phyloP scores from a whole-genome alignment of 2,797 vertebrate genomes.

The Microtus agrestis region DNA sequence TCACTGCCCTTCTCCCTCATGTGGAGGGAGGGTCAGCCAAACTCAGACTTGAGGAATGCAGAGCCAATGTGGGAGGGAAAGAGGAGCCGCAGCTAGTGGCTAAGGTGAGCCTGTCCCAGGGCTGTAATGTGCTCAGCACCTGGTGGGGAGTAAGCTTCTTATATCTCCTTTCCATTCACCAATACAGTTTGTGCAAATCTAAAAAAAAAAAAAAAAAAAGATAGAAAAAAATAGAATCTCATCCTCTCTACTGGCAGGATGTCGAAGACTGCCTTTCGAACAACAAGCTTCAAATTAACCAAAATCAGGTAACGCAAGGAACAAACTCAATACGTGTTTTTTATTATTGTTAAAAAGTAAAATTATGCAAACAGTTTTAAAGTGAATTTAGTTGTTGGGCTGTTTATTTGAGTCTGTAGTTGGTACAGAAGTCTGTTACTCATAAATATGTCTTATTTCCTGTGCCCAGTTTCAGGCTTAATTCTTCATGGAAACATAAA shows the following conservation, averaged over 20 bases:
- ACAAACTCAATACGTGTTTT: background rate
- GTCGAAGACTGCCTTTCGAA: background rate
- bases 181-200: background rate
- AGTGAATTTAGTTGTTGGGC: background rate
- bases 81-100: background rate
- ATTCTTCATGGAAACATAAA: background rate
- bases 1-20: too few species aligned
- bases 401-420: background rate
- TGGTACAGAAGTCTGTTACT: background rate
- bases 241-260: background rate
- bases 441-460: background rate
- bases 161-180: rapidly evolving
- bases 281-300: background rate
- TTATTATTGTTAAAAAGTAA: background rate
- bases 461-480: background rate
- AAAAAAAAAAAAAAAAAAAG: too few species aligned
- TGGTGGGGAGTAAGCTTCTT: background rate
- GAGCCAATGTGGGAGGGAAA: rapidly evolving
- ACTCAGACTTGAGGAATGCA: background rate
- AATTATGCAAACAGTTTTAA: slow-evolving; percentile 10
- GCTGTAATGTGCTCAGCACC: background rate
- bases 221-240: background rate
- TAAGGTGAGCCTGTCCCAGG: background rate
- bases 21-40: background rate
- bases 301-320: slow-evolving; percentile 18